phyloP scores from a whole-genome alignment of 2,113 vertebrate species.

The Psephotus haematonotus region DNA sequence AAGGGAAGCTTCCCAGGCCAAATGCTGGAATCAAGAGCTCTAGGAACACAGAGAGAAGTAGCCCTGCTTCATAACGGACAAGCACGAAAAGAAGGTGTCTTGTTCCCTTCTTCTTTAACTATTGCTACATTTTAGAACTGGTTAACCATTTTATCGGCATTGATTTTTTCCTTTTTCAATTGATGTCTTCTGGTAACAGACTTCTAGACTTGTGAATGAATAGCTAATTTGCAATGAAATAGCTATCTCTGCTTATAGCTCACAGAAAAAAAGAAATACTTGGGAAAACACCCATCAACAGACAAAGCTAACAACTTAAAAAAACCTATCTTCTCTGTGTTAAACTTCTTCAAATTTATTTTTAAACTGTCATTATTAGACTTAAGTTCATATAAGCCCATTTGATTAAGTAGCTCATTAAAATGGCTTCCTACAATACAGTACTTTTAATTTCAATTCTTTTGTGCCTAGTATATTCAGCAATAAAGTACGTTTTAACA shows the following conservation, averaged over 20 bases:
- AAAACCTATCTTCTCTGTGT: no score
- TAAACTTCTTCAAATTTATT: background rate
- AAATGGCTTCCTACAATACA: background rate
- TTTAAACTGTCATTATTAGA: background rate
- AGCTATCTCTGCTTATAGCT: background rate
- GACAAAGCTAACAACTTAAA: background rate
- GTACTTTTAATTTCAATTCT: background rate
- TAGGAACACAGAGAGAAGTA: background rate
- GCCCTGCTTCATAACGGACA: background rate
- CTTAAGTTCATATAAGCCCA: background rate
- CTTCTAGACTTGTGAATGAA: background rate
- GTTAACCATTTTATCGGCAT: background rate
- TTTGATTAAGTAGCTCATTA: background rate
- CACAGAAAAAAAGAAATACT: background rate
- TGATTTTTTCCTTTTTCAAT: background rate
- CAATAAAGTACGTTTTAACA: background rate
- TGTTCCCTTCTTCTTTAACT: background rate
- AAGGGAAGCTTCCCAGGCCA: background rate
- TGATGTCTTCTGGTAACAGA: background rate
- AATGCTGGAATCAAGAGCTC: background rate
- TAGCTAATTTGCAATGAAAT: background rate
- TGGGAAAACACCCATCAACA: background rate
- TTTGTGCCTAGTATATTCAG: background rate
- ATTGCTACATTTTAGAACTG: background rate
- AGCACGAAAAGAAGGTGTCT: background rate